Conservation (phyloP, 2,797 vertebrate species). For the Cottoperca gobio region DNA sequence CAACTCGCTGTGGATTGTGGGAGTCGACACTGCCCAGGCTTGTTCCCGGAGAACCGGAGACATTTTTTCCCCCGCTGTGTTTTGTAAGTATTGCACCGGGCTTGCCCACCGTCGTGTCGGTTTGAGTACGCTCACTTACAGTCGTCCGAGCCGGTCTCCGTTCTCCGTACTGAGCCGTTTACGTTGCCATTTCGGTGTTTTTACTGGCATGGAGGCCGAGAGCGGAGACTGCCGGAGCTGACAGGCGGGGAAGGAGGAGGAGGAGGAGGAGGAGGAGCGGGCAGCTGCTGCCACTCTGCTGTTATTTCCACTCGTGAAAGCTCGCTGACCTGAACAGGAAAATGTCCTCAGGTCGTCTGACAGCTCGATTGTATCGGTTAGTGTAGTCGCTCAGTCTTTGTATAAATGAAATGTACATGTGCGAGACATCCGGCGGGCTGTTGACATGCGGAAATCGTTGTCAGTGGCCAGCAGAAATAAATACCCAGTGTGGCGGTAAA, state of each 20-base stretch:
- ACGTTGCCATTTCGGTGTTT: slow-evolving; percentile 50
- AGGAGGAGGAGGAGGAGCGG: slow-evolving; percentile 52
- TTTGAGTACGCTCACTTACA: background rate
- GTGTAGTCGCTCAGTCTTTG: background rate
- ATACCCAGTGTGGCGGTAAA: slow-evolving; percentile 35
- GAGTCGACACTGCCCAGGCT: slow-evolving; percentile 78
- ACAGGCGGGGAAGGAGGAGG: slow-evolving; percentile 44
- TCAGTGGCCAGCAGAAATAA: slow-evolving; percentile 21
- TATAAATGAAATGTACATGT: background rate
- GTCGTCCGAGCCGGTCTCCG: background rate
- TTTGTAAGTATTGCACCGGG: slow-evolving; percentile 74
- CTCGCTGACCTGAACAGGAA: slow-evolving; percentile 34
- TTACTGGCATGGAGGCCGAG: slow-evolving; percentile 63
- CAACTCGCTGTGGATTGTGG: slow-evolving; percentile 85
- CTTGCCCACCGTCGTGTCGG: background rate
- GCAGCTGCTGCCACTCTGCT: slow-evolving; percentile 45
- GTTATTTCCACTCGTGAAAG: slow-evolving; percentile 39
- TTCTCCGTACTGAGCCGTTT: background rate
- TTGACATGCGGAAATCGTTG: slow-evolving; percentile 72
- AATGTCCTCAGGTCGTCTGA: background rate
- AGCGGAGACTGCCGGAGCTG: slow-evolving; percentile 52
- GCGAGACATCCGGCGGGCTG: slow-evolving; percentile 25
- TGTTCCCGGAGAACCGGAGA: slow-evolving; percentile 69
- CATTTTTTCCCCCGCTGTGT: slow-evolving; percentile 47
- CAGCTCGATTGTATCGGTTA: background rate